phyloP scores from a whole-genome alignment of 2,113 vertebrate species.

The Puffinus mauretanicus region DNA sequence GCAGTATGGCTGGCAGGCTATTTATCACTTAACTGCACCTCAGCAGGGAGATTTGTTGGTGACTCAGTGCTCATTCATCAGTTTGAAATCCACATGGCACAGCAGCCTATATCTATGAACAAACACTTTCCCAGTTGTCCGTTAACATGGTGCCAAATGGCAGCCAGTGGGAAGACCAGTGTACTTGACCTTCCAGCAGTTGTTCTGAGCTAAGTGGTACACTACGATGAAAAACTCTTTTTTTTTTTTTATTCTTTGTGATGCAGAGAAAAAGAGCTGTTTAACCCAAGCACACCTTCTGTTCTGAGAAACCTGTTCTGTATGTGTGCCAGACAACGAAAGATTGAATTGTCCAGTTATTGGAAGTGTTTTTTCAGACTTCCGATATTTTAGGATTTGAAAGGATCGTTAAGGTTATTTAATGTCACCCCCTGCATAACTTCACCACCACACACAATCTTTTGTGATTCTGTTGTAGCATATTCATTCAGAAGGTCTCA shows the following conservation, averaged over 20 bases:
- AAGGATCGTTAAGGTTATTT: neutral
- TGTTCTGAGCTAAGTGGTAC: neutral
- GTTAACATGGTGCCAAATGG: neutral
- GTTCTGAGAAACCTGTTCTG: neutral
- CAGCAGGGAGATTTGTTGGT: neutral
- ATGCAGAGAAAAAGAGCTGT: neutral
- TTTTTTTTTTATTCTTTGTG: neutral
- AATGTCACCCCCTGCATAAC: neutral
- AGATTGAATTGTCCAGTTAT: neutral
- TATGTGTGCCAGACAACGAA: neutral
- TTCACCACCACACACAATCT: neutral
- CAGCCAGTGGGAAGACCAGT: neutral
- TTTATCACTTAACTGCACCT: constrained; percentile 31
- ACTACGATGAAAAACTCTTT: neutral
- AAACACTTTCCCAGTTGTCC: neutral
- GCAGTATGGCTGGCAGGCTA: neutral
- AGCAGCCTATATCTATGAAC: neutral
- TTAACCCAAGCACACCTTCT: neutral
- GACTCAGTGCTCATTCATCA: neutral
- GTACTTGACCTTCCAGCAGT: neutral
- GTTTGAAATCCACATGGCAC: neutral
- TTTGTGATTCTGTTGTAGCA: neutral
- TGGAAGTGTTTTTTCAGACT: neutral
- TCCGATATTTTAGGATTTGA: neutral
- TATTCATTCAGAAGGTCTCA: neutral